Evolutionary conservation across 2,888 invertebrate species (phyloP).

Genomic region (Strigamia crassipes): DNA sequence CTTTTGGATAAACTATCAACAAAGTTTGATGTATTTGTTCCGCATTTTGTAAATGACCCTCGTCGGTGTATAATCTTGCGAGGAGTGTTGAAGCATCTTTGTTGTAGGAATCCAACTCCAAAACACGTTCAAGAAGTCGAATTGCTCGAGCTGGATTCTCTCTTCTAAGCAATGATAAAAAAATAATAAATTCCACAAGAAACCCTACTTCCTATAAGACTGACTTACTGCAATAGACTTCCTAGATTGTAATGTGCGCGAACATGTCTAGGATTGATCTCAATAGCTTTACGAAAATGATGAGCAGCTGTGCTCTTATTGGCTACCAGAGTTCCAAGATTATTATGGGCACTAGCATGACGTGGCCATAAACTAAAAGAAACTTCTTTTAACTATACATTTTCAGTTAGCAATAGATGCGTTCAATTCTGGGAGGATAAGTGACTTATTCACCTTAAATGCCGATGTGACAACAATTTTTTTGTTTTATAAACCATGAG

Average conservation of each 20-base stretch:
- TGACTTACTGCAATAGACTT: background rate
- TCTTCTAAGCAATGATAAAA: background rate
- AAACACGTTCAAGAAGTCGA: background rate
- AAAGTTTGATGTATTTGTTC: background rate
- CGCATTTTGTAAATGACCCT: background rate
- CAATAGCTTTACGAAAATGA: background rate
- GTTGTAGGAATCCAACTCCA: background rate
- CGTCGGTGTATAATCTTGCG: background rate
- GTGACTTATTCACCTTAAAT: no score
- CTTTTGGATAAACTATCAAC: background rate
- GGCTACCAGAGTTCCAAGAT: background rate
- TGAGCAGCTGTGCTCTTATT: background rate
- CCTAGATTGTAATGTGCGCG: background rate
- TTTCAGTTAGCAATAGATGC: no score
- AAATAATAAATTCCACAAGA: background rate
- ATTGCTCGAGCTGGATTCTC: background rate
- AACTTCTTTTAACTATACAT: background rate
- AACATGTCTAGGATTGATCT: background rate
- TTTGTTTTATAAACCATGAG: no score
- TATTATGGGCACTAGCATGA: background rate
- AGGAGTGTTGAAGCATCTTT: background rate
- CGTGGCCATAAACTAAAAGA: background rate
- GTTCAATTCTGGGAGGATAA: no score
- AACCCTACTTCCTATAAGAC: no score
- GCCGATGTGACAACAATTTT: no score